A percentile compares a stretch with the other conserved stretches of the same genome.
These are phyloP conservation scores for Sphaeramia orbicularis DNA, from an alignment of 2,797 vertebrate species.

Conservation along the genomic window DNA sequence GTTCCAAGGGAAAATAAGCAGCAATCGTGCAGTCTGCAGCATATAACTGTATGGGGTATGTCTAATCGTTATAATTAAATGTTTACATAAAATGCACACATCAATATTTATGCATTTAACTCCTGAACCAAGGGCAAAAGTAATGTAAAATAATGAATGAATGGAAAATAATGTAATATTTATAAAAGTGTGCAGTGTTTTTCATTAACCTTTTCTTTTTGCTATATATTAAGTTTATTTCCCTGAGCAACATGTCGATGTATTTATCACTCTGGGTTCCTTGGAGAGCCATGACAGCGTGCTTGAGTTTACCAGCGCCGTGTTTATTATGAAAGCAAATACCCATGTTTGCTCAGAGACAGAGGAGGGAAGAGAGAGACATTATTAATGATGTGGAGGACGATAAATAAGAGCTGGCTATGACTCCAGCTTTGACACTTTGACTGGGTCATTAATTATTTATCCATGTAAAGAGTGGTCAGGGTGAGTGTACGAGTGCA, in stretches of 20 bases:
- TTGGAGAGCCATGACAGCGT: slow-evolving; percentile 39
- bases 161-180: not conserved
- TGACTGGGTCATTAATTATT: slow-evolving; percentile 78
- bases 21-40: not conserved
- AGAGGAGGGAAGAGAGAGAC: slow-evolving; percentile 41
- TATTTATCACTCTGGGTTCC: slow-evolving; percentile 18
- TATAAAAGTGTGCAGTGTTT: not conserved
- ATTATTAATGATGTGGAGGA: slow-evolving; percentile 64
- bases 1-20: slow-evolving; percentile 11
- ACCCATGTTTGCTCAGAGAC: slow-evolving; percentile 45
- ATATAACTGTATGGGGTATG: not conserved
- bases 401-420: slow-evolving; percentile 65
- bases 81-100: not conserved
- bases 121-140: not conserved
- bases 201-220: not conserved
- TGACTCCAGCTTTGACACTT: slow-evolving; percentile 63
- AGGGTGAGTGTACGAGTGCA: slow-evolving; percentile 23
- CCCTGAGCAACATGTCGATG: slow-evolving; percentile 21
- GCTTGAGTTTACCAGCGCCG: slow-evolving; percentile 50
- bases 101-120: not conserved
- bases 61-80: not conserved
- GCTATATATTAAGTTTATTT: slow-evolving; percentile 33
- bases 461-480: slow-evolving; percentile 63
- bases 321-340: slow-evolving; percentile 69
- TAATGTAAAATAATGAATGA: not conserved